These are phyloP conservation scores for Acromyrmex echinatior DNA, from an alignment of 1,140 invertebrate species.

Conservation along the genomic window DNA sequence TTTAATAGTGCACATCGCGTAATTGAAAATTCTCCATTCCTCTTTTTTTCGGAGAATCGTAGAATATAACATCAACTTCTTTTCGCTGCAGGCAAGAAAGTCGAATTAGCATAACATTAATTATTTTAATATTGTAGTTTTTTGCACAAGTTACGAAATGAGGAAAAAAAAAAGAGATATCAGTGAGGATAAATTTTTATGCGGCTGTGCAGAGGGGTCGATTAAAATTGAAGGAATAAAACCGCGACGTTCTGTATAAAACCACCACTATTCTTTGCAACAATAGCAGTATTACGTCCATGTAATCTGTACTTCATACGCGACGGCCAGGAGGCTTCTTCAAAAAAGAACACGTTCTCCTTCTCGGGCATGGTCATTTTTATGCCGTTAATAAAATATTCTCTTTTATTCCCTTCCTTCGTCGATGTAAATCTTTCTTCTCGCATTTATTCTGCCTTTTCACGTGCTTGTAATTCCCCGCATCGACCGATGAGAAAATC, in stretches of 20 bases:
- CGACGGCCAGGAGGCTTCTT: constrained; percentile 40
- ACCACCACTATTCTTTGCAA: constrained; percentile 47
- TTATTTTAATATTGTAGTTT: constrained; percentile 52
- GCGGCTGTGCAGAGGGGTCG: constrained; percentile 13
- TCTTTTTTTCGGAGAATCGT: neutral
- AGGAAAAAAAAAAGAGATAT: neutral
- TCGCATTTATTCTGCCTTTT: constrained; percentile 58
- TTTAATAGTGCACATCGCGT: too few relatives aligned
- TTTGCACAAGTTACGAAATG: neutral
- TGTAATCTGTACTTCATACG: constrained; percentile 58
- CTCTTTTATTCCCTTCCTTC: constrained; percentile 49
- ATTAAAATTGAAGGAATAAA: constrained; percentile 42
- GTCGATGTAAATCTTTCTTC: constrained; percentile 58
- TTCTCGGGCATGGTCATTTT: constrained; percentile 45
- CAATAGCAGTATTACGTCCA: constrained; percentile 52
- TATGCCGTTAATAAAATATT: constrained; percentile 63
- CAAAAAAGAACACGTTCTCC: constrained; percentile 38
- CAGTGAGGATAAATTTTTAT: constrained; percentile 8
- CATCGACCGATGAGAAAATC: constrained; percentile 40
- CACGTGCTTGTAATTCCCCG: constrained; percentile 35
- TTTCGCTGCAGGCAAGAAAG: neutral
- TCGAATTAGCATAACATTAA: constrained; percentile 30
- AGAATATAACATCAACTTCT: neutral
- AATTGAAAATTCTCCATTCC: constrained; percentile 1
- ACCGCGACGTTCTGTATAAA: constrained; percentile 12